Percentiles rank a stretch among this genome's conserved stretches.
Conservation (phyloP, 2,113 vertebrate genomes). For the Strigops habroptila region DNA sequence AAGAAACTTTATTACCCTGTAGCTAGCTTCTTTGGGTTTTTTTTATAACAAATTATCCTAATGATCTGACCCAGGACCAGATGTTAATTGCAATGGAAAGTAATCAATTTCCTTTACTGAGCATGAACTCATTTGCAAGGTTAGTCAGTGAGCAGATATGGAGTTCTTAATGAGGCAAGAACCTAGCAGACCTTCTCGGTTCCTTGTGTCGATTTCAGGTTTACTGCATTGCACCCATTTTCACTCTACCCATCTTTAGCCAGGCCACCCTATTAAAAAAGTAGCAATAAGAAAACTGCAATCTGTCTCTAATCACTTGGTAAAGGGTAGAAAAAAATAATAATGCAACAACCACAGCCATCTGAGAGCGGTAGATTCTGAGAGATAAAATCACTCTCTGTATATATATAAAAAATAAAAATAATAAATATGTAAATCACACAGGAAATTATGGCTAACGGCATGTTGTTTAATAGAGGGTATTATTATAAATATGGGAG, state of each 20-base stretch:
- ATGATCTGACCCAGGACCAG: slow-evolving; percentile 80
- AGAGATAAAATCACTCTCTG: slow-evolving; percentile 21
- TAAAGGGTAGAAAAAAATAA: background rate
- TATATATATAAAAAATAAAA: slow-evolving; percentile 58
- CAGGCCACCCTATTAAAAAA: background rate
- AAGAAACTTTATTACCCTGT: slow-evolving; percentile 77
- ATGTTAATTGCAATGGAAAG: slow-evolving; percentile 85
- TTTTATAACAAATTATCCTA: slow-evolving; percentile 82
- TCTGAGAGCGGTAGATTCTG: slow-evolving; percentile 24
- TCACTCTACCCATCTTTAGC: background rate
- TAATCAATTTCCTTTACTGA: slow-evolving; percentile 86
- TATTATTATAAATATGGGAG: slow-evolving; percentile 61
- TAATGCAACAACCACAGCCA: background rate
- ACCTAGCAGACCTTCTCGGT: slow-evolving; percentile 63
- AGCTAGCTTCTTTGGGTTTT: slow-evolving; percentile 69
- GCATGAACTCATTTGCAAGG: slow-evolving; percentile 76
- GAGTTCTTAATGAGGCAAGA: slow-evolving; percentile 75
- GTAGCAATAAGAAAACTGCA: background rate
- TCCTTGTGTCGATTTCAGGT: slow-evolving; percentile 32
- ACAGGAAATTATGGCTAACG: slow-evolving; percentile 49
- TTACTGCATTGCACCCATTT: slow-evolving; percentile 61
- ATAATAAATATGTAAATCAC: slow-evolving; percentile 65
- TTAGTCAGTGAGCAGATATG: slow-evolving; percentile 68
- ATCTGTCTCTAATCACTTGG: background rate
- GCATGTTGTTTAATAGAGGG: slow-evolving; percentile 53